phyloP scores from a whole-genome alignment of 2,888 invertebrate genomes.

The Nomada ruficornis region DNA sequence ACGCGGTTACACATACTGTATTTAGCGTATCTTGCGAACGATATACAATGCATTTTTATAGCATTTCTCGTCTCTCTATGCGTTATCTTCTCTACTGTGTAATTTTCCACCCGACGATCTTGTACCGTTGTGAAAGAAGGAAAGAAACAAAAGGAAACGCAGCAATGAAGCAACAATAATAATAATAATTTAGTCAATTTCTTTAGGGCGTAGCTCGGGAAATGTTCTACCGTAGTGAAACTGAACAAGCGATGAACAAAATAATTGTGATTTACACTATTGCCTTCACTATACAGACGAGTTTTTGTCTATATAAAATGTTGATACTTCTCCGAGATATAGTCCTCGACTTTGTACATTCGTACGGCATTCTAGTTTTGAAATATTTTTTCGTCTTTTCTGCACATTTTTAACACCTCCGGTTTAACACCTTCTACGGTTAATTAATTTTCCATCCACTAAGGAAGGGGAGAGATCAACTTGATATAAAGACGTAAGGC shows the following conservation, averaged over 20 bases:
- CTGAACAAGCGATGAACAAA: constrained; percentile 27
- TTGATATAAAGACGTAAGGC: constrained; percentile 34
- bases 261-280: constrained; percentile 60
- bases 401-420: background rate
- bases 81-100: constrained; percentile 20
- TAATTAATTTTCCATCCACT: background rate
- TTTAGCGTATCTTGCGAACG: constrained; percentile 19
- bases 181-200: constrained; percentile 49
- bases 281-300: constrained; percentile 58
- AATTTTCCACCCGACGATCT: constrained; percentile 27
- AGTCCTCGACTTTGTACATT: background rate
- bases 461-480: constrained; percentile 40
- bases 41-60: constrained; percentile 35
- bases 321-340: constrained; percentile 40
- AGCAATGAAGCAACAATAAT: constrained; percentile 36
- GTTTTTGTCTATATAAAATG: constrained; percentile 40
- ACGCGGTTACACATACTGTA: background rate
- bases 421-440: too few species aligned
- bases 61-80: constrained; percentile 23
- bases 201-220: constrained; percentile 11
- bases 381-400: background rate
- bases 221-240: constrained; percentile 38
- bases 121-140: constrained; percentile 13
- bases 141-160: background rate
- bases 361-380: background rate